Conservation (phyloP, 2,797 vertebrate genomes). For the Cirrhinus molitorella region DNA sequence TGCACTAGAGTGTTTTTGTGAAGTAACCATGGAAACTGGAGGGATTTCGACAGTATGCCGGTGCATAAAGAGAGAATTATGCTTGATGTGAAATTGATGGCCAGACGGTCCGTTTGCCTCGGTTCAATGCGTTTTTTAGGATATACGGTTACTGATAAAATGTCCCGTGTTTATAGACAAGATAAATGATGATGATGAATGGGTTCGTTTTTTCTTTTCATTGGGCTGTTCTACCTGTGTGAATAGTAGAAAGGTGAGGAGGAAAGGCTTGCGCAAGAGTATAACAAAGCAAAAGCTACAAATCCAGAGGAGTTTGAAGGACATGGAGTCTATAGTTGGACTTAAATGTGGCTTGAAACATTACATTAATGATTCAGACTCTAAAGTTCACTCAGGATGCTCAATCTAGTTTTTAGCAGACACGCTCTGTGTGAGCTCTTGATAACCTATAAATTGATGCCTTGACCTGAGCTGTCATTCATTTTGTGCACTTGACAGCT, state of each 20-base stretch:
- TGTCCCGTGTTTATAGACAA: background rate
- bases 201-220: background rate
- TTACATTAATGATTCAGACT: background rate
- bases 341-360: background rate
- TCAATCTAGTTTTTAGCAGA: too few species aligned
- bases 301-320: background rate
- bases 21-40: slow-evolving; percentile 65
- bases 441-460: background rate
- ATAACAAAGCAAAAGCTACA: background rate
- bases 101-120: slow-evolving; percentile 14
- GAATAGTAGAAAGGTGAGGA: background rate
- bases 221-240: background rate
- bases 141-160: background rate
- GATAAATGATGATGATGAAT: background rate
- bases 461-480: background rate
- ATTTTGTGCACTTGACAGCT: slow-evolving; percentile 30
- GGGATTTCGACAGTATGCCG: slow-evolving; percentile 49
- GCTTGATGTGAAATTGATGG: slow-evolving; percentile 48
- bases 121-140: slow-evolving; percentile 12
- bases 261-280: background rate
- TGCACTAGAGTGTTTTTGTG: slow-evolving; percentile 60
- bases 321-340: background rate
- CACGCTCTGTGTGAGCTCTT: background rate
- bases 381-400: background rate
- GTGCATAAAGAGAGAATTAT: slow-evolving; percentile 42